Percentiles rank a stretch among this genome's conserved stretches.
Evolutionary conservation across 35 echinoderm and acorn worm species (phyloP).

Genomic region (Holothuria glaberrima): DNA sequence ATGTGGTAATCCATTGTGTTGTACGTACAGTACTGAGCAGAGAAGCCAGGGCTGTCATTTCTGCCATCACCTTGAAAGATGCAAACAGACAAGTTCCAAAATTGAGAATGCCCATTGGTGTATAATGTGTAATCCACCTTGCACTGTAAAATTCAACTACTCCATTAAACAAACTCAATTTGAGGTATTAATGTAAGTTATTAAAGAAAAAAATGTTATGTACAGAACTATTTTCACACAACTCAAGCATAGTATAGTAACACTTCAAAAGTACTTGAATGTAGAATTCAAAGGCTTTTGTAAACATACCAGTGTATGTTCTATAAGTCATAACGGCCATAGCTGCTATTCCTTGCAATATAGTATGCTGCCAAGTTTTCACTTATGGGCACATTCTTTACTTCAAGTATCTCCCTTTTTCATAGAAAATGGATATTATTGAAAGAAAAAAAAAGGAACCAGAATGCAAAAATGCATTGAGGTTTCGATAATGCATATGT

Average conservation of each 20-base stretch:
- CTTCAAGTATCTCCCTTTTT: too few relatives aligned
- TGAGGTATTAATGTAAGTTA: neutral
- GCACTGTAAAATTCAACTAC: neutral
- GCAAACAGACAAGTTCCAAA: neutral
- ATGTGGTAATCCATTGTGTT: neutral
- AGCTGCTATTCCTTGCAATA: too few relatives aligned
- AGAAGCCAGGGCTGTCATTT: constrained; percentile 3
- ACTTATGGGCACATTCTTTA: too few relatives aligned
- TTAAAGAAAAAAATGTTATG: neutral
- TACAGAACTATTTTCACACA: neutral
- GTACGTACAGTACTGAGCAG: constrained; percentile 11
- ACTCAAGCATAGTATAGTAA: neutral
- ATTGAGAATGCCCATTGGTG: neutral
- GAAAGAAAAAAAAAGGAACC: too few relatives aligned
- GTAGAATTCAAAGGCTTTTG: neutral
- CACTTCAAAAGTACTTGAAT: neutral
- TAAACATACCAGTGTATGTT: too few relatives aligned
- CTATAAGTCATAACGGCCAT: too few relatives aligned
- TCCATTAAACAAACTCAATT: neutral
- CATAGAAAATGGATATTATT: too few relatives aligned
- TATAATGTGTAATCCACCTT: neutral
- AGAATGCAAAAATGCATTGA: too few relatives aligned
- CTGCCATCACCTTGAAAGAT: constrained; percentile 11
- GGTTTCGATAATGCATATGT: too few relatives aligned
- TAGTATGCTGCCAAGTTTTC: too few relatives aligned